These are phyloP conservation scores for Anas acuta DNA, from an alignment of 2,797 vertebrate genomes.

Conservation along the genomic window DNA sequence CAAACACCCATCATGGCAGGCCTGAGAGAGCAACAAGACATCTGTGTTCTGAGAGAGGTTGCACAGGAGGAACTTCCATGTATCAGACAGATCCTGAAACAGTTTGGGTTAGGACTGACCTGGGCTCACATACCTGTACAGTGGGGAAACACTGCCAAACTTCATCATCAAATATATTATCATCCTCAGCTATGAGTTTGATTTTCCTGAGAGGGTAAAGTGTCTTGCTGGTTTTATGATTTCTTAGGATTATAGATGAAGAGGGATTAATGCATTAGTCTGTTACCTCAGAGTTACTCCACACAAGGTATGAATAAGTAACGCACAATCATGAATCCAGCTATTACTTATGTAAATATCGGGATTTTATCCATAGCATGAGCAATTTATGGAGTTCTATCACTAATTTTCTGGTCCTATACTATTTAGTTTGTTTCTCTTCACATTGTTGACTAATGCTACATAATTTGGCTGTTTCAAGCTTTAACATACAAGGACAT, in stretches of 20 bases:
- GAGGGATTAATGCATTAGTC: slow-evolving; percentile 34
- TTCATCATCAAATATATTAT: not conserved
- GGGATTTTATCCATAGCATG: not conserved
- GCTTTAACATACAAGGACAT: not conserved
- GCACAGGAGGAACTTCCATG: accelerated
- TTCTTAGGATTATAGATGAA: not conserved
- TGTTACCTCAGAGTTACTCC: slow-evolving; percentile 54
- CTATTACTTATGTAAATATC: slow-evolving; percentile 61
- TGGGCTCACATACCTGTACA: not conserved
- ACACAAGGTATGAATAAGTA: slow-evolving; percentile 62
- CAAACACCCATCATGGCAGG: not conserved
- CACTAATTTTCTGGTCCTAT: not conserved
- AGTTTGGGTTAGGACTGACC: not conserved
- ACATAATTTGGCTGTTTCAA: not conserved
- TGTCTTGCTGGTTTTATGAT: slow-evolving; percentile 33
- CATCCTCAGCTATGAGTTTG: not conserved
- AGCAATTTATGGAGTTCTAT: not conserved
- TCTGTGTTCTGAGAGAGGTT: not conserved
- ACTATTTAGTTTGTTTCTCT: not conserved
- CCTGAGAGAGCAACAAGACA: not conserved
- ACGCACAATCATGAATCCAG: slow-evolving; percentile 22
- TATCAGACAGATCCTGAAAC: not conserved
- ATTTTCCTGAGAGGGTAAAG: slow-evolving; percentile 46
- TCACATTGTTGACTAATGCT: not conserved
- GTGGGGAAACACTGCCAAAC: not conserved